Conservation (phyloP, 2,797 vertebrate species). For the Coilia nasus region DNA sequence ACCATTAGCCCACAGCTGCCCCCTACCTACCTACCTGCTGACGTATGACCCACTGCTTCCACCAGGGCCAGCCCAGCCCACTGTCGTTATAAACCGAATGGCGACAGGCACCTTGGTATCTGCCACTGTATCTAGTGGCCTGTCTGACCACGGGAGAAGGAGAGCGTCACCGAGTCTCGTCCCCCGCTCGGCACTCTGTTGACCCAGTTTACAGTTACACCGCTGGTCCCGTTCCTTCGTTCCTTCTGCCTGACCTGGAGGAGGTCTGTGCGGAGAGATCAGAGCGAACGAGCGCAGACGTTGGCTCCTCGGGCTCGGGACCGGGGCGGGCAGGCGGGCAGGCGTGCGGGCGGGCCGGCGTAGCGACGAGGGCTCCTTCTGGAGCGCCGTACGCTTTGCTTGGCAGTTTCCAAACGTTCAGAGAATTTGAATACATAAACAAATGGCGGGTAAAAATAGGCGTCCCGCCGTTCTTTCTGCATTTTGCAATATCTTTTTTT, state of each 20-base stretch:
- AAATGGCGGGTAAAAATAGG: slow-evolving; percentile 3
- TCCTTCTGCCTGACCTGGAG: neutral
- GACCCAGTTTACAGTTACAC: neutral
- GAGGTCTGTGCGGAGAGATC: neutral
- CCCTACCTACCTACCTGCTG: no score
- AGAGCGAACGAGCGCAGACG: neutral
- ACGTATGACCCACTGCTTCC: no score
- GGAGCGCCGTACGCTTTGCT: neutral
- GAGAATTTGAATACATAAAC: slow-evolving; percentile 18
- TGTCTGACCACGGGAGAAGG: neutral
- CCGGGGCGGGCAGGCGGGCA: neutral
- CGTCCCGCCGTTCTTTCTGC: neutral
- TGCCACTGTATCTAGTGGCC: no score
- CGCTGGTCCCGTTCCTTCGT: neutral
- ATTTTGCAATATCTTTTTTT: slow-evolving; percentile 21
- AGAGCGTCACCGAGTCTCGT: neutral
- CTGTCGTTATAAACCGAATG: no score
- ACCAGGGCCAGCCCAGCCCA: no score
- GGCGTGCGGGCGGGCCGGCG: no score
- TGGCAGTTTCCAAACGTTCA: slow-evolving; percentile 10
- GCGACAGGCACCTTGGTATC: no score
- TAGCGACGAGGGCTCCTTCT: neutral
- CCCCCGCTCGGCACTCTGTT: neutral
- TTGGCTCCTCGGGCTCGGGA: neutral
- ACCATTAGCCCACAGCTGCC: no score